Evolutionary conservation across 2,113 vertebrate species (phyloP).

Genomic region (Lycaon pictus): DNA sequence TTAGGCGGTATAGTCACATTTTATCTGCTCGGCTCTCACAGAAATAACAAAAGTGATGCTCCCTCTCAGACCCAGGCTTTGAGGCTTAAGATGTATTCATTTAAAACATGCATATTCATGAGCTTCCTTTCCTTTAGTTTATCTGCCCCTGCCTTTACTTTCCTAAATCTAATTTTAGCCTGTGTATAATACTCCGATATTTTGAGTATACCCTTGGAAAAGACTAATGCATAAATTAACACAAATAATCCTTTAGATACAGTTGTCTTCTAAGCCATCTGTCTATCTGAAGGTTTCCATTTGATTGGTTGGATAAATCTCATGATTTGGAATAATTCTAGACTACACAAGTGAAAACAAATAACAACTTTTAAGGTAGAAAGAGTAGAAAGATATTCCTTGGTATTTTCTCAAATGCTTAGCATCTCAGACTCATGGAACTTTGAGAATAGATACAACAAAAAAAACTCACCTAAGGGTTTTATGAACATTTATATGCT

Average conservation of each 20-base stretch:
- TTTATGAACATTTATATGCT: neutral
- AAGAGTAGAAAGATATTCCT: neutral
- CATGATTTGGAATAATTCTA: slow-evolving; percentile 50
- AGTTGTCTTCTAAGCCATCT: slow-evolving; percentile 74
- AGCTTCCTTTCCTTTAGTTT: slow-evolving; percentile 72
- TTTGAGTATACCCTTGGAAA: slow-evolving; percentile 80
- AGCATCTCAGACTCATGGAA: neutral
- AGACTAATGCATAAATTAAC: slow-evolving; percentile 83
- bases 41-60: slow-evolving; percentile 43
- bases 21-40: slow-evolving; percentile 37
- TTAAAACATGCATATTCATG: slow-evolving; percentile 77
- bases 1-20: neutral
- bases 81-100: slow-evolving; percentile 61
- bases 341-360: neutral
- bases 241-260: slow-evolving; percentile 72
- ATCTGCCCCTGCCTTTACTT: slow-evolving; percentile 74
- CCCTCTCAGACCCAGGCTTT: neutral
- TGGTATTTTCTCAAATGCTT: neutral
- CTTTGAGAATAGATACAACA: neutral
- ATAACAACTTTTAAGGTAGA: neutral
- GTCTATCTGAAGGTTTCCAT: slow-evolving; percentile 63
- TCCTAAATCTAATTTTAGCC: slow-evolving; percentile 78
- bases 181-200: slow-evolving; percentile 78
- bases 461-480: neutral
- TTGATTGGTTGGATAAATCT: slow-evolving; percentile 51